phyloP scores from a whole-genome alignment of 2,888 invertebrate genomes.

The Brachynemurus nebulosus region DNA sequence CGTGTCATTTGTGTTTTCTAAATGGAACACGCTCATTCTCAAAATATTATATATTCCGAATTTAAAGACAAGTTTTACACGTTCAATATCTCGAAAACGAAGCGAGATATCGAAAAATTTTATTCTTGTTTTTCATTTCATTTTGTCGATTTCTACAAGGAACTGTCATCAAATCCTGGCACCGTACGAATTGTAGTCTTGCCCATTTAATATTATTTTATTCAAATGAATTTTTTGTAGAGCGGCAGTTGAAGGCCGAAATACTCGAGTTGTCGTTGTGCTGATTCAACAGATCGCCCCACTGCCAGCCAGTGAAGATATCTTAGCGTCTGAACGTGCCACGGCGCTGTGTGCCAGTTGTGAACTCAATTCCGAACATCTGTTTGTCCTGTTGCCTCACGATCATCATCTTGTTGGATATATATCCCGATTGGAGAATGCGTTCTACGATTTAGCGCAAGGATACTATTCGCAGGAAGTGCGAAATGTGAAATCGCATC shows the following conservation, averaged over 20 bases:
- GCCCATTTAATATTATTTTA: not conserved
- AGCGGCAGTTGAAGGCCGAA: constrained; percentile 55
- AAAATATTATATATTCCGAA: too few species aligned
- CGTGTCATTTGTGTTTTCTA: too few species aligned
- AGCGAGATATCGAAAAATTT: too few species aligned
- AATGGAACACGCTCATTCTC: too few species aligned
- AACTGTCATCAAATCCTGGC: too few species aligned
- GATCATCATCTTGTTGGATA: constrained; percentile 73
- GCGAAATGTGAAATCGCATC: constrained; percentile 72
- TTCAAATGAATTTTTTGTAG: constrained; percentile 28
- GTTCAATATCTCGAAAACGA: too few species aligned
- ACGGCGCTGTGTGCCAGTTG: constrained; percentile 82
- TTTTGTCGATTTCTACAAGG: too few species aligned
- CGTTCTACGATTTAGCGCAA: constrained; percentile 86
- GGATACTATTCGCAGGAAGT: constrained; percentile 85
- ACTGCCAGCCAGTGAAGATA: constrained; percentile 66
- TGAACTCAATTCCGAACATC: constrained; percentile 78
- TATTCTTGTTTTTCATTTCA: too few species aligned
- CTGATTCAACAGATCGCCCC: constrained; percentile 75
- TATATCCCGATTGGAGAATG: constrained; percentile 71
- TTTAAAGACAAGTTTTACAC: too few species aligned
- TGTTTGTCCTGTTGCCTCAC: constrained; percentile 70
- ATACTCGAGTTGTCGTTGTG: constrained; percentile 71
- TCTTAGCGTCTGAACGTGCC: constrained; percentile 79
- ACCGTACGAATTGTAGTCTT: too few species aligned